These are phyloP conservation scores for Melanotus villosus DNA, from an alignment of 2,888 invertebrate genomes.

Conservation along the genomic window DNA sequence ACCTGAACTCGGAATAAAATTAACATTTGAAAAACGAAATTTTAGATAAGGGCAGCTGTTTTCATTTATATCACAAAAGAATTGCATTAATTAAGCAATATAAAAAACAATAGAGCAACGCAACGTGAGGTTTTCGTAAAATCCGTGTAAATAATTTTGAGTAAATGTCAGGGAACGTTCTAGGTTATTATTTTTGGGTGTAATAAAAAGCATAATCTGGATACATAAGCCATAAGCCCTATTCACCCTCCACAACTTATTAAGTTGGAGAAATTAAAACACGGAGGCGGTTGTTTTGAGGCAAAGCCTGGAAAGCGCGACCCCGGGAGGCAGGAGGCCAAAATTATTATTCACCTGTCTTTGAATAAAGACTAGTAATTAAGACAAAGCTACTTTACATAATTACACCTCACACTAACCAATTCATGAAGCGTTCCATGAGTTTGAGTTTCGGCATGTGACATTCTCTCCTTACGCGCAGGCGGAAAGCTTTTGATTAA, in stretches of 20 bases:
- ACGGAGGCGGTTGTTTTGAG: neutral
- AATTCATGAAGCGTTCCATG: constrained; percentile 52
- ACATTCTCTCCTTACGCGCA: constrained; percentile 43
- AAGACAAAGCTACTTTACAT: constrained; percentile 62
- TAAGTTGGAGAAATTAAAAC: constrained; percentile 10
- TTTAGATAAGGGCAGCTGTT: neutral
- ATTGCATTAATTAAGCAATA: neutral
- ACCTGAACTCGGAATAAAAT: no score
- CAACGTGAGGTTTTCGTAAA: no score
- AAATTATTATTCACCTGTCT: constrained; percentile 51
- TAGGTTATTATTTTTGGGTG: neutral
- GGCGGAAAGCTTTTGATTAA: constrained; percentile 57
- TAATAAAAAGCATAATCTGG: neutral
- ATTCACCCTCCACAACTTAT: neutral
- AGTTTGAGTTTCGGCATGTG: constrained; percentile 54
- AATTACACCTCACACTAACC: constrained; percentile 57
- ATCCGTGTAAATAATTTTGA: neutral
- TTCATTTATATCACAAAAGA: neutral
- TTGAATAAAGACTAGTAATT: constrained; percentile 60
- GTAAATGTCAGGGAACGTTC: neutral
- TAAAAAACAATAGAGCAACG: no score
- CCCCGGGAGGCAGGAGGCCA: neutral
- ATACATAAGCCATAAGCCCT: neutral
- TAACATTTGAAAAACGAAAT: no score
- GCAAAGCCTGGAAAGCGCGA: neutral